Percentiles rank a stretch among this genome's conserved stretches.
Conservation (phyloP, 1,140 invertebrate species). For the fruit fly (Drosophila melanogaster) region DNA sequence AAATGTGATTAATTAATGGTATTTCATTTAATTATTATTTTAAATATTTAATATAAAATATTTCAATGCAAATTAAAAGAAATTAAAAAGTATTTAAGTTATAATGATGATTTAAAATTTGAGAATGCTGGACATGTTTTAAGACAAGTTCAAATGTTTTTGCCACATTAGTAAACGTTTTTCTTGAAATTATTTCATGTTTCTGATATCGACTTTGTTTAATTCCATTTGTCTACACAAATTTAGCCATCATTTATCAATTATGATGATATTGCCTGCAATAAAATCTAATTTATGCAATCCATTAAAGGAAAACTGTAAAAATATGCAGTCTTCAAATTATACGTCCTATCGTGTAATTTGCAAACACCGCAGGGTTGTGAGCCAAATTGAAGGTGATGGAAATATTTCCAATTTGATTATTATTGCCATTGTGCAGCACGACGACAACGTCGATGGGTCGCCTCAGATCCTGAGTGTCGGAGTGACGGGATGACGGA, state of each 20-base stretch:
- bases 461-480: slow-evolving; percentile 20
- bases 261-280: slow-evolving; percentile 2
- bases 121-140: no score
- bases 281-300: slow-evolving; percentile 26
- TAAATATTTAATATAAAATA: neutral
- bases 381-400: slow-evolving; percentile 39
- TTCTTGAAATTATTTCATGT: neutral
- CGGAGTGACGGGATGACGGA: slow-evolving; percentile 16
- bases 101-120: neutral
- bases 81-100: no score
- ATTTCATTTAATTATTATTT: neutral
- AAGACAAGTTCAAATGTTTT: no score
- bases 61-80: neutral
- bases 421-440: slow-evolving; percentile 50
- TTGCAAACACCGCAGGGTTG: slow-evolving; percentile 27
- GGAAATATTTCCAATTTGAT: slow-evolving; percentile 51
- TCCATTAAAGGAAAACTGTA: slow-evolving; percentile 14
- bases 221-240: neutral
- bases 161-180: no score
- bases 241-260: slow-evolving; percentile 15
- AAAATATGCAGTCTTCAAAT: slow-evolving; percentile 43
- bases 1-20: neutral
- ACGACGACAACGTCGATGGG: slow-evolving; percentile 27
- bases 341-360: slow-evolving; percentile 24
- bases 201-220: neutral